Percentiles rank a stretch among this genome's conserved stretches.
These are phyloP conservation scores for Phengaris alcon DNA, from an alignment of 2,888 invertebrate genomes.

Conservation along the genomic window DNA sequence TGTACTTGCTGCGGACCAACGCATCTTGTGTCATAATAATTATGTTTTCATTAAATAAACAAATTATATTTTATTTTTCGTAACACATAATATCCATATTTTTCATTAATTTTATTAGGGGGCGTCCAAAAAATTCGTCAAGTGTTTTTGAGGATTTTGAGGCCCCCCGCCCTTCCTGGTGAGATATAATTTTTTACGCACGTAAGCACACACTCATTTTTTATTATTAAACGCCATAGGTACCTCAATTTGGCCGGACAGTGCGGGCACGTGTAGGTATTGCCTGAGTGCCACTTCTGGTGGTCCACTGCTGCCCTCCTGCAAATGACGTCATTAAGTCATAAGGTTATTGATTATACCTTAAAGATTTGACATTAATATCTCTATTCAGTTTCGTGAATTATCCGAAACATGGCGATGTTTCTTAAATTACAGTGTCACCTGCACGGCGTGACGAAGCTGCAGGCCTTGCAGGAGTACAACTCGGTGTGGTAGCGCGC, in stretches of 20 bases:
- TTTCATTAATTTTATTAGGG: too few species aligned
- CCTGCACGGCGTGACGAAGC: constrained; percentile 19
- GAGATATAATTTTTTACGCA: too few species aligned
- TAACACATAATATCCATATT: too few species aligned
- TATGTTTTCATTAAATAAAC: too few species aligned
- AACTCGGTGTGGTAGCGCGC: constrained; percentile 18
- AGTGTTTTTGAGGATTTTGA: too few species aligned
- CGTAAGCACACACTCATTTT: too few species aligned
- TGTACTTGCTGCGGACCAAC: constrained; percentile 38
- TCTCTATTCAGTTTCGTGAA: too few species aligned
- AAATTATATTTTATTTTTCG: too few species aligned
- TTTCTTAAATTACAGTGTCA: background rate
- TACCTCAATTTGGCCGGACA: constrained; percentile 25
- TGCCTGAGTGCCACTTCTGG: constrained; percentile 30
- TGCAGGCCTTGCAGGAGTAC: constrained; percentile 26
- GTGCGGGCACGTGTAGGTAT: constrained; percentile 27
- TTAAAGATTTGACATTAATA: background rate
- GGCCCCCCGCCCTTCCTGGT: too few species aligned
- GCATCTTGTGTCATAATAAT: background rate
- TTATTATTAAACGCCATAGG: background rate
- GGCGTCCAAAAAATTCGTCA: too few species aligned
- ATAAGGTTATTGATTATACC: too few species aligned
- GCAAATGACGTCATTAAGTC: background rate
- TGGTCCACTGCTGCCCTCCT: constrained; percentile 28
- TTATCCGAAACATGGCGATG: too few species aligned